These are phyloP conservation scores for Spea multiplicata DNA, from an alignment of 2,113 vertebrate genomes.

Conservation along the genomic window DNA sequence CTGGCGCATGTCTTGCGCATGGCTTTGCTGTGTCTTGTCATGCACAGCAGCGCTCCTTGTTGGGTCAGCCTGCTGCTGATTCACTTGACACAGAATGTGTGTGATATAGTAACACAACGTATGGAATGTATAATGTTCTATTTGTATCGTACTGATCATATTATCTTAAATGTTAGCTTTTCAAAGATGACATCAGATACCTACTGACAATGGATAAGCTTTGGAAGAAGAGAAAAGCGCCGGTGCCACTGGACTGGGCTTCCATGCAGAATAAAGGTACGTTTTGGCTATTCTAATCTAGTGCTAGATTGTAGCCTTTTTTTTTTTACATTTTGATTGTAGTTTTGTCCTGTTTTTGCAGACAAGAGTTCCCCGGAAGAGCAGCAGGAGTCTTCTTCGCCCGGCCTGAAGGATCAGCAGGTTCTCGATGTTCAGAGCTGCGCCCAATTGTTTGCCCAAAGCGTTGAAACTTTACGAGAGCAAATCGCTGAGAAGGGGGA, in stretches of 20 bases:
- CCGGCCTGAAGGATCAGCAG: slow-evolving; percentile 89
- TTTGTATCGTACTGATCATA: neutral
- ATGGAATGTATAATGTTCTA: too few species aligned
- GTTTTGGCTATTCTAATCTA: neutral
- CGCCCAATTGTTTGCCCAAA: slow-evolving; percentile 82
- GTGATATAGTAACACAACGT: too few species aligned
- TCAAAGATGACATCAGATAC: slow-evolving; percentile 96
- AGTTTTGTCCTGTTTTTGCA: slow-evolving; percentile 6
- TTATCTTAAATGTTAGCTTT: slow-evolving; percentile 72
- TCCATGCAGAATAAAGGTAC: slow-evolving; percentile 82
- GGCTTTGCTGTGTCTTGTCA: too few species aligned
- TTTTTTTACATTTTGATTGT: neutral
- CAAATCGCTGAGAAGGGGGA: slow-evolving; percentile 85
- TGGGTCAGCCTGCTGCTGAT: too few species aligned
- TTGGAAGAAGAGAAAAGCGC: slow-evolving; percentile 96
- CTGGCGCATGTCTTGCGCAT: too few species aligned
- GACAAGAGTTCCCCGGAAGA: slow-evolving; percentile 56
- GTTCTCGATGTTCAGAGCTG: slow-evolving; percentile 84
- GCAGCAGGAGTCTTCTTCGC: slow-evolving; percentile 64
- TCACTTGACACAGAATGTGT: too few species aligned
- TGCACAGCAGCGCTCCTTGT: too few species aligned
- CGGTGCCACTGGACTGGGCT: slow-evolving; percentile 87
- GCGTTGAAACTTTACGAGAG: slow-evolving; percentile 82
- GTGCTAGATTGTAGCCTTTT: neutral
- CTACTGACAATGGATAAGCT: slow-evolving; percentile 97